Evolutionary conservation across 2,113 vertebrate genomes (phyloP).

Genomic region (Coreoperca whiteheadi): DNA sequence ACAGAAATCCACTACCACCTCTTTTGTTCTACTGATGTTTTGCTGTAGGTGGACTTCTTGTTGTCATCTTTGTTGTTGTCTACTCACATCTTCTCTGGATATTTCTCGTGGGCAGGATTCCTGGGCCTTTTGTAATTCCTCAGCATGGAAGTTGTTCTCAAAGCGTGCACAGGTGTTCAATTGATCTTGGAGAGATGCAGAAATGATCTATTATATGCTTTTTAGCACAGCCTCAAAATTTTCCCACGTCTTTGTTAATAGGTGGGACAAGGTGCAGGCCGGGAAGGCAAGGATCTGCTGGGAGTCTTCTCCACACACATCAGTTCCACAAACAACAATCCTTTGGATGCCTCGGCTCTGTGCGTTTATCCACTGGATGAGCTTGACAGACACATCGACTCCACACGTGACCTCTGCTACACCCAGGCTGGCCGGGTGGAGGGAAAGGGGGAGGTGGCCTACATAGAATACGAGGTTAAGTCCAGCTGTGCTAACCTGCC

Average conservation of each 20-base stretch:
- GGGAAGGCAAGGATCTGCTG: conserved; percentile 87
- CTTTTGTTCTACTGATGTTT: too few relatives aligned
- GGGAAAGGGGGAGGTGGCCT: conserved; percentile 86
- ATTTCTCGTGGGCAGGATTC: too few relatives aligned
- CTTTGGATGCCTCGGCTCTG: conserved; percentile 88
- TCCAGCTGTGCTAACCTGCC: conserved; percentile 94
- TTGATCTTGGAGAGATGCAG: too few relatives aligned
- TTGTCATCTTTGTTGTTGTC: too few relatives aligned
- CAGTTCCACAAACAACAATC: conserved; percentile 82
- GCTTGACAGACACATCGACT: conserved; percentile 90
- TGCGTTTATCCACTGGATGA: conserved; percentile 91
- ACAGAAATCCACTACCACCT: too few relatives aligned
- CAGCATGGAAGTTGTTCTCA: too few relatives aligned
- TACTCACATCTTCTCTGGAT: too few relatives aligned
- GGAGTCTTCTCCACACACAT: conserved; percentile 89
- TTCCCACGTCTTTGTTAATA: conserved; percentile 62
- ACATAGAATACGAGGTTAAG: conserved; percentile 97
- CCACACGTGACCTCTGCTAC: conserved; percentile 94
- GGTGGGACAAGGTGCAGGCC: conserved; percentile 80
- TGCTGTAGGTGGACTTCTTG: too few relatives aligned
- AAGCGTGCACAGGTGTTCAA: too few relatives aligned
- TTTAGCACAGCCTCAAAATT: too few relatives aligned
- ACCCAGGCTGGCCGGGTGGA: conserved; percentile 87
- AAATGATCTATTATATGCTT: too few relatives aligned
- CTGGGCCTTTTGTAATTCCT: too few relatives aligned